Percentiles rank a stretch among this genome's conserved stretches.
These are phyloP conservation scores for Gila robusta DNA, from an alignment of 2,797 vertebrate genomes.

Conservation along the genomic window DNA sequence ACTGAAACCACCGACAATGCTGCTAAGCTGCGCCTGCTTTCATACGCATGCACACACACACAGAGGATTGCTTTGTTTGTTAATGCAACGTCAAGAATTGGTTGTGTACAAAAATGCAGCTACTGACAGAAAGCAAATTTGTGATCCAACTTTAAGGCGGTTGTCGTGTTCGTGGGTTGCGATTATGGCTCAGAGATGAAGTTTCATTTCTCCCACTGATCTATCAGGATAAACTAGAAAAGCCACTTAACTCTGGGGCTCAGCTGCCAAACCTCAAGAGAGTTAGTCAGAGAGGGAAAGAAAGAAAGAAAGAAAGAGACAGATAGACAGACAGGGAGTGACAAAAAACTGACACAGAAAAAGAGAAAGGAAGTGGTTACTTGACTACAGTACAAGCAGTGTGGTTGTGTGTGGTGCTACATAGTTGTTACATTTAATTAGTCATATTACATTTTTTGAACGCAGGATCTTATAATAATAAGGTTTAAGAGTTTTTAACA, in stretches of 20 bases:
- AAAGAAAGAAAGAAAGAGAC: conserved; percentile 65
- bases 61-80: conserved; percentile 79
- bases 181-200: conserved; percentile 82
- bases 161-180: conserved; percentile 84
- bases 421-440: conserved; percentile 49
- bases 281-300: conserved; percentile 67
- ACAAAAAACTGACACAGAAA: conserved; percentile 59
- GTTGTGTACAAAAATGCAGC: conserved; percentile 78
- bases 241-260: conserved; percentile 82
- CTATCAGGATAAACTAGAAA: conserved; percentile 85
- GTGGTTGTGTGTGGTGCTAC: conserved; percentile 51
- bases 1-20: conserved; percentile 79
- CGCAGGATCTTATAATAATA: background rate
- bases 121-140: conserved; percentile 77
- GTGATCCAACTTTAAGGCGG: conserved; percentile 79
- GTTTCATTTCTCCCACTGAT: conserved; percentile 86
- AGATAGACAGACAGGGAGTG: conserved; percentile 61
- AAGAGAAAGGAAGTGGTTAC: conserved; percentile 62
- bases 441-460: conserved; percentile 2
- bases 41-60: conserved; percentile 62
- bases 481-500: background rate
- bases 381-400: conserved; percentile 58
- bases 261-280: conserved; percentile 76
- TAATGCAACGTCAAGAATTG: conserved; percentile 79
- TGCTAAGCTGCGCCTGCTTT: conserved; percentile 58